A percentile compares a stretch with the other conserved stretches of the same genome.
These are phyloP conservation scores for Prunella himalayana DNA, from an alignment of 2,113 vertebrate species.

Conservation along the genomic window DNA sequence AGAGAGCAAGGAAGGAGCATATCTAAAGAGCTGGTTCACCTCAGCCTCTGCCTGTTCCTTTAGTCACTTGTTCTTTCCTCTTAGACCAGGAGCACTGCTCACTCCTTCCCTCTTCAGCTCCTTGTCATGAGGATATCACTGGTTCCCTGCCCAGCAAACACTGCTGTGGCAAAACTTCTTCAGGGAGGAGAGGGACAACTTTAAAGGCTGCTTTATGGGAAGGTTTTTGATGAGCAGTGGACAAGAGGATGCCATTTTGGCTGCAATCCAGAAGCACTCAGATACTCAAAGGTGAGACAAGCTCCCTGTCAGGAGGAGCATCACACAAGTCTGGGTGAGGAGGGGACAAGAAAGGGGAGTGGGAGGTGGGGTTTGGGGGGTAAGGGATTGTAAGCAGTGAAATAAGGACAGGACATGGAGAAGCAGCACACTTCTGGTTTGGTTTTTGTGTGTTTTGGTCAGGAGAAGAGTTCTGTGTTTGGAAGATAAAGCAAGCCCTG, in stretches of 20 bases:
- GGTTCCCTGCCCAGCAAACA: neutral
- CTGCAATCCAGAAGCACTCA: neutral
- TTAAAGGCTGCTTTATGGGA: neutral
- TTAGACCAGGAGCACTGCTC: neutral
- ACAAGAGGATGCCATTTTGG: neutral
- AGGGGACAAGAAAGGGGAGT: neutral
- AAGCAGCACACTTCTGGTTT: neutral
- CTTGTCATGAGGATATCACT: neutral
- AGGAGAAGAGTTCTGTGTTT: neutral
- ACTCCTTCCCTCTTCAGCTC: neutral
- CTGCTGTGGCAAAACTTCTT: neutral
- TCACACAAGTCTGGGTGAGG: neutral
- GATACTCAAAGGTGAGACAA: neutral
- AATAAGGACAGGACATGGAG: neutral
- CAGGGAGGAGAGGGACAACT: neutral
- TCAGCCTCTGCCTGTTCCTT: neutral
- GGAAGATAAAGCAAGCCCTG: neutral
- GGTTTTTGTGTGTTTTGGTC: neutral
- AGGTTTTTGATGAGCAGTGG: neutral
- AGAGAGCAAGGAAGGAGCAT: neutral
- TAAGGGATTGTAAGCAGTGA: neutral
- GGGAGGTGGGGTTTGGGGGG: neutral
- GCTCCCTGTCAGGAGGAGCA: neutral
- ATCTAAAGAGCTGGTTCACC: neutral
- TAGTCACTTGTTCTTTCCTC: neutral